phyloP scores from a whole-genome alignment of 2,113 vertebrate genomes.

The Sminthopsis crassicaudata region DNA sequence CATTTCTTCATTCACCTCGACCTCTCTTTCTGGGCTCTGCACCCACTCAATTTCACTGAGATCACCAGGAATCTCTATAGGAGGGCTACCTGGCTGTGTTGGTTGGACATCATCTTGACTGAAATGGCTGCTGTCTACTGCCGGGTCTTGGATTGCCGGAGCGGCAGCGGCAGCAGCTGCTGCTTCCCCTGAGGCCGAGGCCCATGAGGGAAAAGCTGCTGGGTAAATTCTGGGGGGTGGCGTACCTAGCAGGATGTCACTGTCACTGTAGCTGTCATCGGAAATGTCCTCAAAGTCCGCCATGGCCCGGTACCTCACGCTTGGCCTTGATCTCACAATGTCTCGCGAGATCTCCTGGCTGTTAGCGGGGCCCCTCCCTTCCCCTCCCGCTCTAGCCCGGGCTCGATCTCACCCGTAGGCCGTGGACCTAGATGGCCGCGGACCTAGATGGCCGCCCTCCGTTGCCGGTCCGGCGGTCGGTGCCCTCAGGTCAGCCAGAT shows the following conservation, averaged over 20 bases:
- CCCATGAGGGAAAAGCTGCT: too few relatives aligned
- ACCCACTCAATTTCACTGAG: rapidly evolving
- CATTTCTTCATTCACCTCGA: not conserved
- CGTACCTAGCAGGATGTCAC: not conserved
- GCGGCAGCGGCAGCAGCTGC: too few relatives aligned
- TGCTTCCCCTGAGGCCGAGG: not conserved
- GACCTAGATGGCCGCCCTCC: too few relatives aligned
- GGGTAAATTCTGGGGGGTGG: not conserved
- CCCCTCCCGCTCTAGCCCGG: not conserved
- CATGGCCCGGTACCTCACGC: not conserved
- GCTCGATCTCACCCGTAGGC: too few relatives aligned
- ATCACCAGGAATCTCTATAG: rapidly evolving
- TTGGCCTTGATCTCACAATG: not conserved
- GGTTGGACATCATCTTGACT: not conserved
- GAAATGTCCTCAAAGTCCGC: not conserved
- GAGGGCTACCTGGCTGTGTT: not conserved
- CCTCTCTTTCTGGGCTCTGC: not conserved
- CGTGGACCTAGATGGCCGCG: too few relatives aligned
- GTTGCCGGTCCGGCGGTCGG: not conserved
- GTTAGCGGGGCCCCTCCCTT: too few relatives aligned
- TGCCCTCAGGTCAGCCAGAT: not conserved
- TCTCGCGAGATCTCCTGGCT: not conserved
- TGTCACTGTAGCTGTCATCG: not conserved
- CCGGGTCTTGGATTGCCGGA: not conserved
- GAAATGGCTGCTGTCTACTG: not conserved